Evolutionary conservation across 2,797 vertebrate genomes (phyloP).

Genomic region (Gymnothorax reevesii): DNA sequence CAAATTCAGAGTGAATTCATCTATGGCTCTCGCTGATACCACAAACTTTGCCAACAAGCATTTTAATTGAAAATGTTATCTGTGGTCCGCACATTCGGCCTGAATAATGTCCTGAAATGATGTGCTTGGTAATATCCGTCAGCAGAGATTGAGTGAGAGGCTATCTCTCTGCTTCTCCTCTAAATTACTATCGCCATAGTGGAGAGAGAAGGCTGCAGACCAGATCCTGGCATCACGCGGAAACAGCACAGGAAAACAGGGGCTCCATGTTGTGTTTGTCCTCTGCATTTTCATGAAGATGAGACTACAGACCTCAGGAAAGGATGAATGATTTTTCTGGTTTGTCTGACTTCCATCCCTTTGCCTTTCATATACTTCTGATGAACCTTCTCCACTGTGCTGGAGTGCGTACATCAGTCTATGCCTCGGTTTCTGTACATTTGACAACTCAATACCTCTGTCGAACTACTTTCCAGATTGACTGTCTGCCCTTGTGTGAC

Average conservation of each 20-base stretch:
- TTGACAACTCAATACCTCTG: neutral
- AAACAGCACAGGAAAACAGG: neutral
- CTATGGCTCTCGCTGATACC: slow-evolving; percentile 19
- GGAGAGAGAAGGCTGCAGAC: neutral
- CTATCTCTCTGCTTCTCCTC: neutral
- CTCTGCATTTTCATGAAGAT: neutral
- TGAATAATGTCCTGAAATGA: slow-evolving; percentile 62
- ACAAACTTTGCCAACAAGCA: neutral
- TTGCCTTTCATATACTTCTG: neutral
- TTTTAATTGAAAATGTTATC: slow-evolving; percentile 67
- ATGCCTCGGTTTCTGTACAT: slow-evolving; percentile 1
- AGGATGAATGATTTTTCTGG: neutral
- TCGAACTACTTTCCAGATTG: neutral
- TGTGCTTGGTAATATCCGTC: slow-evolving; percentile 54
- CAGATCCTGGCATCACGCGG: neutral
- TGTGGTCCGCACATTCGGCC: slow-evolving; percentile 64
- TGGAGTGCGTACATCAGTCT: neutral
- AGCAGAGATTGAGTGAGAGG: slow-evolving; percentile 18
- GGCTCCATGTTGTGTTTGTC: neutral
- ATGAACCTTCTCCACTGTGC: neutral
- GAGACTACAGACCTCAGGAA: neutral
- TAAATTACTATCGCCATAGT: neutral
- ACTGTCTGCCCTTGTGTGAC: neutral
- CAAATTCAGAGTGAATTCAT: neutral
- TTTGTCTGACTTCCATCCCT: neutral